phyloP scores from a whole-genome alignment of 2,797 vertebrate species.

The Melanotaenia nigrans region DNA sequence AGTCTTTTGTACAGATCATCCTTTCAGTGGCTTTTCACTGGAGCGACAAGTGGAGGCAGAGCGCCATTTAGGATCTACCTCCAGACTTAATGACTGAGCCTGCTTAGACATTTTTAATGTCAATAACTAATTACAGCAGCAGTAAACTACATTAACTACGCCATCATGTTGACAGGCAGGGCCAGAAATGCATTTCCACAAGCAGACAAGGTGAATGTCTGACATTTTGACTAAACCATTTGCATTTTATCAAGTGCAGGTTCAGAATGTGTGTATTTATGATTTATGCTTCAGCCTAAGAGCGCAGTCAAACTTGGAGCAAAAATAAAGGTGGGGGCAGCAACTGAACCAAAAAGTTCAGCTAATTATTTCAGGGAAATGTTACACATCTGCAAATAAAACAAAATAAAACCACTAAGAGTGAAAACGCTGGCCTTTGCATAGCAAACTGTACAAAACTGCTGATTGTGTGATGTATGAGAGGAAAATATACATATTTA shows the following conservation, averaged over 20 bases:
- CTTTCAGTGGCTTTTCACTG: conserved; percentile 35
- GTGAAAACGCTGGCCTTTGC: conserved; percentile 47
- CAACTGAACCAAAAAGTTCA: conserved; percentile 35
- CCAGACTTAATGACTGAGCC: conserved; percentile 49
- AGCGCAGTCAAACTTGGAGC: conserved; percentile 4
- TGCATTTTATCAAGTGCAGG: conserved; percentile 2
- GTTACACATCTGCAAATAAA: conserved; percentile 41
- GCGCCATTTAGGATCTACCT: conserved; percentile 24
- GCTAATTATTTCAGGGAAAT: conserved; percentile 7
- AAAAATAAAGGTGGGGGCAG: background rate
- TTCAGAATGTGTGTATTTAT: conserved; percentile 6
- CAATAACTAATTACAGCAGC: conserved; percentile 52
- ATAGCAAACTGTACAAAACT: conserved; percentile 72
- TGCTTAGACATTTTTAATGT: conserved; percentile 27
- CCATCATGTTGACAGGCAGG: conserved; percentile 22
- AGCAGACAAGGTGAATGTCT: conserved; percentile 1
- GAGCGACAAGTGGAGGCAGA: background rate
- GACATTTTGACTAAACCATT: conserved; percentile 1
- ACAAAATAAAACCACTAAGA: conserved; percentile 41
- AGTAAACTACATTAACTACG: conserved; percentile 9
- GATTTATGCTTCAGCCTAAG: background rate
- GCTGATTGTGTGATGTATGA: conserved; percentile 60
- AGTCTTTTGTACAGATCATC: conserved; percentile 41
- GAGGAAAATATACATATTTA: conserved; percentile 82
- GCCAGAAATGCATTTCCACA: conserved; percentile 12